Base-by-base conservation (phyloP, 2,888 invertebrate genomes). In the Andrena fulva region DNA sequence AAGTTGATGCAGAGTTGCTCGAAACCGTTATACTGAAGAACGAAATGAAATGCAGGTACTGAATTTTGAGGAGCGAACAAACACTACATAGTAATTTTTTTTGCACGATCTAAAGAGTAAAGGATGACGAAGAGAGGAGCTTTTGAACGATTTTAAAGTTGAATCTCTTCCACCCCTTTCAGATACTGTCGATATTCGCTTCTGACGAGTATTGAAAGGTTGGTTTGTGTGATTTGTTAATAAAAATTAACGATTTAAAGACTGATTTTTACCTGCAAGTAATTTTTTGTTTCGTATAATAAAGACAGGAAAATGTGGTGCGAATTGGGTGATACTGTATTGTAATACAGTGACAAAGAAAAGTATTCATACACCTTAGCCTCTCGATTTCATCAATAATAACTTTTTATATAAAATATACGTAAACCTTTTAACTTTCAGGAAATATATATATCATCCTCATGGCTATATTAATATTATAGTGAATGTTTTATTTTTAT, bases 1-100 rank as follows among this genome's bases (percentile, higher is more conserved):
- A 99, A 99, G 96, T 99, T 99, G 97, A 99, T 99, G 96, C 99
- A 99, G 95, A 99, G 96, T 96, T 99, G 99, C 95, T 99, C 99
- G 96, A 99, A 99, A 95, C 99, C 98, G 96, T 99, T 99, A 96
- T 95, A 98, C 99, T 99, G 67, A 77, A 67, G 69, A 79, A 74
- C 72, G 56, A 74, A 78, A 79, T 52, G 75, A 78, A 62, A 69
- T 35, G 31, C 62, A 42, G 42, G 4, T 42, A 56, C 20, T 12
- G 5, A n/a, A n/a, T 42, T 69, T 56, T 70, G 29, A 10, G 16
- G 27, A 31, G 33, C 2, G 12, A 29, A 50, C 16, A 12, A 12
- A 24, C 12, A 33, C 10, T 20, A 33, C 5, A 12, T 42, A 42
- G 12, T 42, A 42, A 12, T 42, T 20, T 2, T 20, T 2, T 68